phyloP scores from a whole-genome alignment of 2,888 invertebrate genomes.

The Lasioglossum villosulum region DNA sequence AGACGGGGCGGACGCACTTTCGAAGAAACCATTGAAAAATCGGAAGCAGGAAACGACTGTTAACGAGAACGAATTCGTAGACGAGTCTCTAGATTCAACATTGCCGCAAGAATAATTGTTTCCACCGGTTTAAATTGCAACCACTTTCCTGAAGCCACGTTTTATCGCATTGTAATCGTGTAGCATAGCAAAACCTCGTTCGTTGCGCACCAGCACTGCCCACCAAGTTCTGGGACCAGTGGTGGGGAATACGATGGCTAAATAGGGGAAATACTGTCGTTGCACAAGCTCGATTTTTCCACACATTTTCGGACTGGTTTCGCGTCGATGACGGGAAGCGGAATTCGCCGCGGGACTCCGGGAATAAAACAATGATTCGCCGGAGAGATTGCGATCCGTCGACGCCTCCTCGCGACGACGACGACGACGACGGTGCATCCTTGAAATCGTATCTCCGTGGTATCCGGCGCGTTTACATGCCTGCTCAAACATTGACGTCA shows the following conservation, averaged over 20 bases:
- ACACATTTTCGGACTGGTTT: neutral
- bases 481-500: constrained; percentile 50
- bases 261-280: neutral
- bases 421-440: constrained; percentile 28
- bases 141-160: no score
- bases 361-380: neutral
- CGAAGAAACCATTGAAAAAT: neutral
- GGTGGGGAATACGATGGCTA: neutral
- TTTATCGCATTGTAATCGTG: no score
- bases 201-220: neutral
- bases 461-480: constrained; percentile 38
- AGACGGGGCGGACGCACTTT: neutral
- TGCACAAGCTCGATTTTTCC: neutral
- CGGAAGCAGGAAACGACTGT: no score
- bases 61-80: no score
- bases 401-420: neutral
- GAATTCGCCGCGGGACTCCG: neutral
- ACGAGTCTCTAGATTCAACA: no score
- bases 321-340: neutral
- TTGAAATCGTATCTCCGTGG: constrained; percentile 42
- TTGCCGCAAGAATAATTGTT: no score
- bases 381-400: constrained; percentile 5
- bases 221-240: neutral
- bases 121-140: no score
- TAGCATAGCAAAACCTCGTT: neutral